A percentile compares a stretch with the other conserved stretches of the same genome.
Conservation (phyloP, 1,140 invertebrate genomes). For the Listronotus oregonensis region DNA sequence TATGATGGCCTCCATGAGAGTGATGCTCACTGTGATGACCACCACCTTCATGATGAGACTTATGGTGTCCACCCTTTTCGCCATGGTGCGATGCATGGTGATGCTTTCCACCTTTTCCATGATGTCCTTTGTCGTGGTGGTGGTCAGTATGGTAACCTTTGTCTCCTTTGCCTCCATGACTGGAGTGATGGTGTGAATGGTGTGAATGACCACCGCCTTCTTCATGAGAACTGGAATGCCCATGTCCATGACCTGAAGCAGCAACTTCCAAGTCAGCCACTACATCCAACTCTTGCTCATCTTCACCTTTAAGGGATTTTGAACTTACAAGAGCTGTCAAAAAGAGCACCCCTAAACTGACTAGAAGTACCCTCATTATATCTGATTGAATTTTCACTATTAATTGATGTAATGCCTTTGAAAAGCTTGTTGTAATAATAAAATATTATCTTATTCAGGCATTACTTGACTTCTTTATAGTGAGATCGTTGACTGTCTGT, state of each 20-base stretch:
- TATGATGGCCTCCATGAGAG: conserved; percentile 74
- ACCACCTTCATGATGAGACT: conserved; percentile 61
- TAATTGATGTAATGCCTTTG: no score
- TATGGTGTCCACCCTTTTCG: conserved; percentile 76
- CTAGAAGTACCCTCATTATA: conserved; percentile 43
- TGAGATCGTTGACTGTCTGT: conserved; percentile 1
- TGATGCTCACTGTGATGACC: conserved; percentile 68
- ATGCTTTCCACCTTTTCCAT: conserved; percentile 74
- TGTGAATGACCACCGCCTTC: conserved; percentile 68
- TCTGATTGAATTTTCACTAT: background rate
- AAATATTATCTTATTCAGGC: background rate
- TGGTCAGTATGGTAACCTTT: conserved; percentile 71
- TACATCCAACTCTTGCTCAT: conserved; percentile 58
- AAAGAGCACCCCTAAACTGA: conserved; percentile 44
- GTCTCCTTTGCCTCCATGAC: conserved; percentile 62
- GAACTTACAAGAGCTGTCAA: conserved; percentile 1
- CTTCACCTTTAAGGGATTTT: conserved; percentile 45
- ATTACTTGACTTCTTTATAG: conserved; percentile 57
- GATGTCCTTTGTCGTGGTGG: conserved; percentile 69
- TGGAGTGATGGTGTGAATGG: conserved; percentile 65
- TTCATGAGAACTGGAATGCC: conserved; percentile 59
- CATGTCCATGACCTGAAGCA: conserved; percentile 50
- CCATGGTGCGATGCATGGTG: conserved; percentile 72
- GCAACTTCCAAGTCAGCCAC: background rate
- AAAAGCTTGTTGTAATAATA: no score